Evolutionary conservation across 2,797 vertebrate genomes (phyloP).

Genomic region (Apogon hyalosoma): DNA sequence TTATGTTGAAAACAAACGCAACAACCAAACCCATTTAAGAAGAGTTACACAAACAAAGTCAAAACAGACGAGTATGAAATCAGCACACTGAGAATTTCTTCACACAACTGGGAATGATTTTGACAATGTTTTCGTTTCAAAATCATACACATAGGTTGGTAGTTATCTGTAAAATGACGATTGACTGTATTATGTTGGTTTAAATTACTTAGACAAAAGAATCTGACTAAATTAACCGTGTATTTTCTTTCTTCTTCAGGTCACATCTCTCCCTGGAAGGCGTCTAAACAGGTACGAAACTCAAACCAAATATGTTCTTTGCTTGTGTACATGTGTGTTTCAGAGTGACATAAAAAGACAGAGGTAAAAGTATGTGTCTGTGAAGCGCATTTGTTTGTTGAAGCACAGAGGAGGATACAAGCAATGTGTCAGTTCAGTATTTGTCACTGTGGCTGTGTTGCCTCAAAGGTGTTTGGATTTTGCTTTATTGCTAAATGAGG

Average conservation of each 20-base stretch:
- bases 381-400: conserved; percentile 34
- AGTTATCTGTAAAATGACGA: background rate
- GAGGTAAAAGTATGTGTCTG: conserved; percentile 11
- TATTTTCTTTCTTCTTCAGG: conserved; percentile 85
- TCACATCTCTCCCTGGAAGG: conserved; percentile 98
- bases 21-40: conserved; percentile 62
- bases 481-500: conserved; percentile 48
- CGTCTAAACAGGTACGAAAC: conserved; percentile 93
- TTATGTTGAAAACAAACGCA: conserved; percentile 82
- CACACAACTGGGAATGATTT: conserved; percentile 2
- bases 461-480: conserved; percentile 39
- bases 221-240: conserved; percentile 52
- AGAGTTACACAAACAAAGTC: conserved; percentile 64
- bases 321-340: conserved; percentile 20
- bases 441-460: conserved; percentile 24
- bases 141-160: background rate
- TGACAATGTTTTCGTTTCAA: conserved; percentile 12
- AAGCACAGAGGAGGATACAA: conserved; percentile 26
- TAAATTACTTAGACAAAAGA: background rate
- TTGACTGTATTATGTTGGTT: conserved; percentile 14
- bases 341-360: background rate
- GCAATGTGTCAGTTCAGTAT: conserved; percentile 15
- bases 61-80: conserved; percentile 51
- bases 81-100: conserved; percentile 15
- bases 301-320: conserved; percentile 16